Base-by-base conservation (phyloP, 2,797 vertebrate genomes). In the Neostethus bicornis region DNA sequence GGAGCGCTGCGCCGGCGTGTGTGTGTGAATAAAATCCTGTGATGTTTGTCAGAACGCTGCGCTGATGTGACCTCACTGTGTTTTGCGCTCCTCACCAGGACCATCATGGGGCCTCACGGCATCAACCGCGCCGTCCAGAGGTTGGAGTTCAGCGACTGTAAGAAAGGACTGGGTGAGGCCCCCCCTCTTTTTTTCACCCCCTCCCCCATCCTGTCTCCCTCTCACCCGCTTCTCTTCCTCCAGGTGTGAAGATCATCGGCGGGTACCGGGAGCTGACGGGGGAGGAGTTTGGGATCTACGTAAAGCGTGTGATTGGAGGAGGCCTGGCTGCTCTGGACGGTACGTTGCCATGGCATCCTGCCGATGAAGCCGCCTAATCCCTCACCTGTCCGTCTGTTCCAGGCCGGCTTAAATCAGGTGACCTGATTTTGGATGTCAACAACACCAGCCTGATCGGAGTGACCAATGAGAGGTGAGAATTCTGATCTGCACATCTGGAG, bases 361-460 rank as follows among this genome's bases (percentile, higher is more conserved):
- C n/a, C n/a, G n/a, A n/a, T n/a, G n/a, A n/a, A n/a, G n/a, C n/a
- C n/a, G n/a, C n/a, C n/a, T n/a, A n/a, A 4, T 21, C 38, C 5
- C 26, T 41, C 41, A 38, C n/a, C 38, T 52, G 25, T 16, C 19
- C 23, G 11, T 24, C 35, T 35, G 48, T 81, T 77, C 20, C 81
- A 96, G 93, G 93, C 47, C 90, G 91, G 66, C 87, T 95, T 65
- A 91, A 88, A 79, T 79, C 92, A 62, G 94, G 94, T 0, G 94
- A 96, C 81, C 89, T 95, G 4, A 92, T 96, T 85, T 80, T 96
- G 80, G 92, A 95, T 47, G 94, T 95, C 75, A 96, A 94, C 68
- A 93, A 94, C 70, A 81, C 92, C 86, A 94, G 91, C 70, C 85
- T 95, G 83, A 72, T 81, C 1, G 94, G 91, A 24, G 91, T 92